Evolutionary conservation across 1,140 invertebrate species (phyloP), one percentile per base, ranked within the genome.

Genomic region (Zophobas atratus): DNA sequence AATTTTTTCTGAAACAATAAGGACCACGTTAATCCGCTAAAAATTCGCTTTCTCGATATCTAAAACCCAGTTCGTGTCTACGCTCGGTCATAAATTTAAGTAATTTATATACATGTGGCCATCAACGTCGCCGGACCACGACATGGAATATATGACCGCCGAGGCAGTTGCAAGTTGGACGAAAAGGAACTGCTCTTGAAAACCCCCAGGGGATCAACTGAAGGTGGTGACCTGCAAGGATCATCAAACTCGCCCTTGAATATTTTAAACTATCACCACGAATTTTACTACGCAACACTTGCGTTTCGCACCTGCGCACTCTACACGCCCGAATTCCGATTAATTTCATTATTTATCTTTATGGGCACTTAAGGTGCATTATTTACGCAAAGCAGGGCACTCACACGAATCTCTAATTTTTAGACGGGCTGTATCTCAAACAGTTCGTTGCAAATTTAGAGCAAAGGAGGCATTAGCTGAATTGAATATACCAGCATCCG

Each of bases 1-100:
- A 94, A 86, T 80, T 92, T 90, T 80, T 87, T 87, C 91, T 93
- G 88, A 43, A 79, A 90, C 87, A 77, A 83, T 80, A 77, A 80
- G 82, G 72, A 39, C 60, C 53, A 75, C 73, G 73, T 51, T 51
- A 38, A 53, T 53, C 8, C 3, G 1, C 35, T 35, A 63, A 71
- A 70, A 70, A 33, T 49, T 32, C 6, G 56, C 41, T 60, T 6
- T 20, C 53, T 39, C 46, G 56, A 41, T 56, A 75, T 33, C 38
- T 51, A 51, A 20, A 57, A 75, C 33, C 76, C 5, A n/a, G 33
- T 55, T 60, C 55, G 43, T 72, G 73, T 48, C 34, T 43, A 36
- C 63, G 49, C 35, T 34, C 51, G 43, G 63, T 49, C 34, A 75
- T 81, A 83, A 83, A 83, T 57, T 70, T 81, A 55, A 81, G 82